phyloP scores from a whole-genome alignment of 2,113 vertebrate species.

The Neotoma lepida region DNA sequence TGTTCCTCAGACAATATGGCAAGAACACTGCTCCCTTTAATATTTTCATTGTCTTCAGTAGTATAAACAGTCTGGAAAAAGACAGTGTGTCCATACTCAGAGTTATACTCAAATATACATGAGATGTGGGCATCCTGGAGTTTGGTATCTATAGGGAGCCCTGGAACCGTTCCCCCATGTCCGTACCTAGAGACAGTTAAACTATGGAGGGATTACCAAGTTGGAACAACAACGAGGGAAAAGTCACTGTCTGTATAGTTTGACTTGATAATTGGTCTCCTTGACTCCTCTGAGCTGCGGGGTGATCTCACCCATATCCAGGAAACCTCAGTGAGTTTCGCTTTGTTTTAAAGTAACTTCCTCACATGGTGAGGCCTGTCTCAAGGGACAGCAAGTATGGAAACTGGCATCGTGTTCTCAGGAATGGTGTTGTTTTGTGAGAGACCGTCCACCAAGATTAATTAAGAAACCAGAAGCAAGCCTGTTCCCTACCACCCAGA shows the following conservation, averaged over 20 bases:
- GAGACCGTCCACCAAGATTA: neutral
- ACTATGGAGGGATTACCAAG: neutral
- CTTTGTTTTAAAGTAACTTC: neutral
- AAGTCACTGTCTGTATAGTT: neutral
- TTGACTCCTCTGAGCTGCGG: neutral
- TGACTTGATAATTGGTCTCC: neutral
- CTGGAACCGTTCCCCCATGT: neutral
- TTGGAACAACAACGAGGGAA: neutral
- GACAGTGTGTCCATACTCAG: too few relatives aligned
- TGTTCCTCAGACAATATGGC: neutral
- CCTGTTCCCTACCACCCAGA: neutral
- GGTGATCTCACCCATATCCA: neutral
- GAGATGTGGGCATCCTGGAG: too few relatives aligned
- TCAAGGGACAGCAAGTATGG: neutral
- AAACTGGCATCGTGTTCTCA: neutral
- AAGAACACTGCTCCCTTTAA: neutral
- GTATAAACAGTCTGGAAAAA: neutral
- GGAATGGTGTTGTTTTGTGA: neutral
- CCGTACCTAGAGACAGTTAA: neutral
- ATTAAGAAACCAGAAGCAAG: neutral
- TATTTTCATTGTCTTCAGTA: neutral
- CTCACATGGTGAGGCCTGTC: neutral
- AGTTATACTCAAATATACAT: neutral
- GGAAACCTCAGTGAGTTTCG: neutral
- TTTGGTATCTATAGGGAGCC: neutral